These are phyloP conservation scores for Triplophysa dalaica DNA, from an alignment of 2,113 vertebrate genomes.

Conservation along the genomic window DNA sequence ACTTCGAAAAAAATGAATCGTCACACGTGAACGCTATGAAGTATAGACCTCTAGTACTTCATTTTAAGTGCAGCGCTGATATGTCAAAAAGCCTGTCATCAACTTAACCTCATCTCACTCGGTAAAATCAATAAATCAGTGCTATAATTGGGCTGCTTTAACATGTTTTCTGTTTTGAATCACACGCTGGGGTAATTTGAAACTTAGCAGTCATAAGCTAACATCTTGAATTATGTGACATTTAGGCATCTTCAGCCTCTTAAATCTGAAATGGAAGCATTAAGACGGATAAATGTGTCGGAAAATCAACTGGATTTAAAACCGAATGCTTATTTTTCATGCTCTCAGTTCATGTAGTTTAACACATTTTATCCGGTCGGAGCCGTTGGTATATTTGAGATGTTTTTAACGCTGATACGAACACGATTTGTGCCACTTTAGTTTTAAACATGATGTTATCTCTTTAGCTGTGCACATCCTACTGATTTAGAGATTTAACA, in stretches of 20 bases:
- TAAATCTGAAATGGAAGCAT: slow-evolving; percentile 69
- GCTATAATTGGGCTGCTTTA: slow-evolving; percentile 75
- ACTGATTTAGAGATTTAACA: slow-evolving; percentile 33
- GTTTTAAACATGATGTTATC: slow-evolving; percentile 34
- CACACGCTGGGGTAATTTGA: slow-evolving; percentile 70
- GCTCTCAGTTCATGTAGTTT: slow-evolving; percentile 30
- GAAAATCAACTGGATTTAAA: slow-evolving; percentile 54
- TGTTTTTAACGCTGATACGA: slow-evolving; percentile 23
- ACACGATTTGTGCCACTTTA: slow-evolving; percentile 8
- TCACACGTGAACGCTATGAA: slow-evolving; percentile 72
- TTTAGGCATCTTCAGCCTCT: slow-evolving; percentile 71
- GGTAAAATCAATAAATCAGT: slow-evolving; percentile 79
- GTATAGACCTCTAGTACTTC: slow-evolving; percentile 66
- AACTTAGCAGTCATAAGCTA: slow-evolving; percentile 76
- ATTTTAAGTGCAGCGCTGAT: slow-evolving; percentile 72
- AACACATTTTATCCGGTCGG: slow-evolving; percentile 12
- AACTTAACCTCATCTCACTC: slow-evolving; percentile 76
- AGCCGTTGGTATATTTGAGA: slow-evolving; percentile 13
- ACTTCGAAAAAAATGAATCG: slow-evolving; percentile 63
- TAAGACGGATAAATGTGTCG: slow-evolving; percentile 71
- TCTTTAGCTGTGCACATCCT: slow-evolving; percentile 21
- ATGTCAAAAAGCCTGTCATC: slow-evolving; percentile 75
- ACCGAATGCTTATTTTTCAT: slow-evolving; percentile 47
- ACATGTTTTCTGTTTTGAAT: slow-evolving; percentile 72
- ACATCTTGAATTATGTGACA: slow-evolving; percentile 75